Conservation (phyloP, 2,888 invertebrate genomes). For the Nudaria mundana region DNA sequence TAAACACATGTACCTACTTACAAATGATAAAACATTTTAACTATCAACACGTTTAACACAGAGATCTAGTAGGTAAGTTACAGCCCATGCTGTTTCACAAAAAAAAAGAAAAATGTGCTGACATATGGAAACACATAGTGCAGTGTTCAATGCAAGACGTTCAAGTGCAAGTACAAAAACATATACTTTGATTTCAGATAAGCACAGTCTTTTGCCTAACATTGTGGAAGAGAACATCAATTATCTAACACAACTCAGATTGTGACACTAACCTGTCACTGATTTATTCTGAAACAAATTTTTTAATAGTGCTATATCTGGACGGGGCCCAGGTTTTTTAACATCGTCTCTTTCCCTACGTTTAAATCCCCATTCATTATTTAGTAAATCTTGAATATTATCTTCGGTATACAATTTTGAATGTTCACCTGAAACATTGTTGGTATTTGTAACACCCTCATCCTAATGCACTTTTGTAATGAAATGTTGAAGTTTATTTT, state of each 20-base stretch:
- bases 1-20: slow-evolving; percentile 5
- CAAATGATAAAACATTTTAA: slow-evolving; percentile 27
- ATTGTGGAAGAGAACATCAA: slow-evolving; percentile 62
- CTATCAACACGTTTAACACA: slow-evolving; percentile 36
- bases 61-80: slow-evolving; percentile 40
- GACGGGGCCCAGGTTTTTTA: slow-evolving; percentile 95
- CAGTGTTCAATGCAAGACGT: slow-evolving; percentile 61
- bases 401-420: slow-evolving; percentile 74
- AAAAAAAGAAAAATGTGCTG: slow-evolving; percentile 59
- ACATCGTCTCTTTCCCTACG: slow-evolving; percentile 94
- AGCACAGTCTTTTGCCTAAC: slow-evolving; percentile 40
- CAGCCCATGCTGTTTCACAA: slow-evolving; percentile 58
- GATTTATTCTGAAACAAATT: slow-evolving; percentile 74
- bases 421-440: slow-evolving; percentile 80
- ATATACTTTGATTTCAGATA: slow-evolving; percentile 40
- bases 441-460: slow-evolving; percentile 60
- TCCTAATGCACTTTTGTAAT: slow-evolving; percentile 43
- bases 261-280: slow-evolving; percentile 80
- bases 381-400: slow-evolving; percentile 82
- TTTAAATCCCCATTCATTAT: slow-evolving; percentile 89
- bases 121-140: slow-evolving; percentile 69
- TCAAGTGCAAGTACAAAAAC: slow-evolving; percentile 60
- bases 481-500: slow-evolving; percentile 36
- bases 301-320: slow-evolving; percentile 84
- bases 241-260: slow-evolving; percentile 60